Conservation (phyloP, 2,797 vertebrate species). For the Natrix natrix region DNA sequence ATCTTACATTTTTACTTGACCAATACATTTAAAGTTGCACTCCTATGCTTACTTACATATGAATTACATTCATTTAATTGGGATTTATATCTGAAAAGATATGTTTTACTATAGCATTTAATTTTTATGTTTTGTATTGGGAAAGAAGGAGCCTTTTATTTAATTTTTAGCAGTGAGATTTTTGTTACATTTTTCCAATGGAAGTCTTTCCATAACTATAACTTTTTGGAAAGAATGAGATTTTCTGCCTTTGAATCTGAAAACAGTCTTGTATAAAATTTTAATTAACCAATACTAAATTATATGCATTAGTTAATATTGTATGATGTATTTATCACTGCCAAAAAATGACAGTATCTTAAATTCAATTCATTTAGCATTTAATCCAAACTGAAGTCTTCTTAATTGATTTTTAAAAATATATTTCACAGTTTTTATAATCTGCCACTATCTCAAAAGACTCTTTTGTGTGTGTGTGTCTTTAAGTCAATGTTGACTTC, state of each 20-base stretch:
- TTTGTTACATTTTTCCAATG: no score
- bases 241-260: not conserved
- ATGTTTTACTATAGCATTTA: not conserved
- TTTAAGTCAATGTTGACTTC: not conserved
- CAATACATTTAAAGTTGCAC: not conserved
- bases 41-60: not conserved
- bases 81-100: not conserved
- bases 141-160: not conserved
- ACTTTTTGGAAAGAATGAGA: not conserved
- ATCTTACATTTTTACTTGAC: not conserved
- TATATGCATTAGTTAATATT: slow-evolving; percentile 16
- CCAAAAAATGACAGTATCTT: not conserved
- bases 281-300: slow-evolving; percentile 20
- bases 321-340: slow-evolving; percentile 11
- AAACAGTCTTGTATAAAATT: not conserved
- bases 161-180: not conserved
- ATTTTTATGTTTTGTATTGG: not conserved
- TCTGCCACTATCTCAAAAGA: not conserved
- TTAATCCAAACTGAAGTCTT: slow-evolving; percentile 7
- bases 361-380: not conserved
- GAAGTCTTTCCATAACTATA: not conserved
- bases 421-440: not conserved
- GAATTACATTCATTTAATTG: not conserved
- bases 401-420: not conserved
- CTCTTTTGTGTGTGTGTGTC: not conserved